Percentiles rank a stretch among this genome's conserved stretches.
phyloP scores from a whole-genome alignment of 2,888 invertebrate species.

The Apotomis capreana region DNA sequence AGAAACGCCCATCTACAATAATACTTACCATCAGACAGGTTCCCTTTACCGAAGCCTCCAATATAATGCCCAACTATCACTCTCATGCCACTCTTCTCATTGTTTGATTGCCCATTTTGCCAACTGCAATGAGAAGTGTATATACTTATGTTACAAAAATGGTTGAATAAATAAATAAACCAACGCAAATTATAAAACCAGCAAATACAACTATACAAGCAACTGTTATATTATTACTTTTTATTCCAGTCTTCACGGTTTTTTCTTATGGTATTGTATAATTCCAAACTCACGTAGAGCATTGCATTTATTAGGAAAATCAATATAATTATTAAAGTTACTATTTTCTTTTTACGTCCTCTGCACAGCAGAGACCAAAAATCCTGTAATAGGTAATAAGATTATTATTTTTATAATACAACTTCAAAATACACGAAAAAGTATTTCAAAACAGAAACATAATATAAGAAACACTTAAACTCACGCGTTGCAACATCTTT shows the following conservation, averaged over 20 bases:
- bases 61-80: conserved; percentile 95
- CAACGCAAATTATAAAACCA: no score
- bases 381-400: conserved; percentile 56
- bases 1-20: background rate
- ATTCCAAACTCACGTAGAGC: conserved; percentile 72
- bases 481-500: conserved; percentile 36
- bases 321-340: conserved; percentile 62
- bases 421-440: background rate
- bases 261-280: conserved; percentile 66
- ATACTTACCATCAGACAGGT: conserved; percentile 88
- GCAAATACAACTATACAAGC: no score
- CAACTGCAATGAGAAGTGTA: conserved; percentile 69
- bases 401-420: conserved; percentile 36
- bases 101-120: conserved; percentile 86
- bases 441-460: background rate
- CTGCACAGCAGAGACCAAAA: conserved; percentile 69
- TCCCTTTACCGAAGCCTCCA: conserved; percentile 90
- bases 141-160: background rate
- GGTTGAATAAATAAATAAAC: no score
- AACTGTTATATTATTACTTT: conserved; percentile 53
- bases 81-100: conserved; percentile 89
- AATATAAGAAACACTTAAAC: conserved; percentile 6
- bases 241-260: conserved; percentile 68
- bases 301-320: conserved; percentile 71
- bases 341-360: conserved; percentile 74